Conservation (phyloP, 1,140 invertebrate species). For the Drosophila pectinifera region DNA sequence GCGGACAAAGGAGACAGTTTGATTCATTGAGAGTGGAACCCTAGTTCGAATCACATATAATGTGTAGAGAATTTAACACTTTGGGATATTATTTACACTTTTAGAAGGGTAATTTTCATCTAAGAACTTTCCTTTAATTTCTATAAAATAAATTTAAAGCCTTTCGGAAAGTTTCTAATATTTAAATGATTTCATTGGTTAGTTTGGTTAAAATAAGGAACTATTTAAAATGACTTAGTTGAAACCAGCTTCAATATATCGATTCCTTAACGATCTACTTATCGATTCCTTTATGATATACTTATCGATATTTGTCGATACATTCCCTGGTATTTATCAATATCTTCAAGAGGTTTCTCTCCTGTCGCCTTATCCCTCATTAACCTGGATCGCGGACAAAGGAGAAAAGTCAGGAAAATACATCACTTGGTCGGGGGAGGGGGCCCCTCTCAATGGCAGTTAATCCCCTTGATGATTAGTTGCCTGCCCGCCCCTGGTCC, state of each 20-base stretch:
- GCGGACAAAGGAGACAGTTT: slow-evolving; percentile 7
- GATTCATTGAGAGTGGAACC: not conserved
- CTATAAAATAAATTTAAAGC: too few species aligned
- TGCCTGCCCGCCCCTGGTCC: slow-evolving; percentile 43
- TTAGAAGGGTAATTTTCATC: too few species aligned
- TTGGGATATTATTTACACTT: not conserved
- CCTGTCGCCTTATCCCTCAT: slow-evolving; percentile 21
- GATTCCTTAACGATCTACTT: too few species aligned
- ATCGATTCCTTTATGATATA: too few species aligned
- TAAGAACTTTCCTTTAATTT: too few species aligned
- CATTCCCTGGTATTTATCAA: not conserved
- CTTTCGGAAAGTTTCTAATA: too few species aligned
- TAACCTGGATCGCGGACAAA: slow-evolving; percentile 22
- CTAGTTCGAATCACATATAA: not conserved
- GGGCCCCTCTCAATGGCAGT: slow-evolving; percentile 38
- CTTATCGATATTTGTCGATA: not conserved
- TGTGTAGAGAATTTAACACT: slow-evolving; percentile 1
- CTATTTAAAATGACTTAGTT: not conserved
- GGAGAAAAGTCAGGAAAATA: slow-evolving; percentile 35
- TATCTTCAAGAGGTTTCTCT: not conserved
- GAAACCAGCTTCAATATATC: too few species aligned
- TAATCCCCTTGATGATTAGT: slow-evolving; percentile 57
- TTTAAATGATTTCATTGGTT: not conserved
- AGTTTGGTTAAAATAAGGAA: not conserved
- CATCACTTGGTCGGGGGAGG: not conserved